Evolutionary conservation across 37 sponge, comb jelly and placozoan species (phyloP).

Genomic region (Cliona cf. orientalis): DNA sequence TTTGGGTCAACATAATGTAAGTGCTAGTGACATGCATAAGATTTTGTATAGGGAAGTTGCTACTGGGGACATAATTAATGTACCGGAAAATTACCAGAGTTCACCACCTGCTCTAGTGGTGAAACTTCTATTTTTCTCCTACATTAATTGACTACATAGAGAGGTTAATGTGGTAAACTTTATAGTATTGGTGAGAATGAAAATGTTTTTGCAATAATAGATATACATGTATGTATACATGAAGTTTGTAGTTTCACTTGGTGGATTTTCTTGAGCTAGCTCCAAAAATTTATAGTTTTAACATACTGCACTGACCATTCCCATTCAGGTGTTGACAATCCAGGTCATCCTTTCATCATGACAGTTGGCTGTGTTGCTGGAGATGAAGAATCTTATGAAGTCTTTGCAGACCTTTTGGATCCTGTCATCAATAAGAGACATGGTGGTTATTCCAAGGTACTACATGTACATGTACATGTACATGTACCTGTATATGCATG

Average conservation of each 20-base stretch:
- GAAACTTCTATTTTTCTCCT: too few species aligned
- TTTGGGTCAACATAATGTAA: too few species aligned
- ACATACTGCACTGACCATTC: neutral
- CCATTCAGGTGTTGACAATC: constrained; percentile 67
- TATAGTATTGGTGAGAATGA: neutral
- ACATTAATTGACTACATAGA: too few species aligned
- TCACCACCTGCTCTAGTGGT: too few species aligned
- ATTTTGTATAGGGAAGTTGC: too few species aligned
- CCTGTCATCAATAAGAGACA: constrained; percentile 62
- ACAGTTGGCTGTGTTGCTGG: constrained; percentile 73
- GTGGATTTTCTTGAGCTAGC: neutral
- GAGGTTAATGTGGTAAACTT: neutral
- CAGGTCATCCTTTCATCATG: constrained; percentile 74
- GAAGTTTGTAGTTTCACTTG: neutral
- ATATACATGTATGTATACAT: neutral
- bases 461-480: neutral
- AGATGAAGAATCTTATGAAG: constrained; percentile 66
- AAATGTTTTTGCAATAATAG: neutral
- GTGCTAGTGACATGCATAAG: too few species aligned
- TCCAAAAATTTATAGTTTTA: neutral
- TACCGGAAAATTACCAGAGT: too few species aligned
- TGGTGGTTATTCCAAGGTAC: constrained; percentile 44
- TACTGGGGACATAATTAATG: too few species aligned
- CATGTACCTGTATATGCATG: too few species aligned
- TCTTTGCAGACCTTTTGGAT: constrained; percentile 61